phyloP scores from a whole-genome alignment of 2,113 vertebrate genomes.

The Bubalus kerabau region DNA sequence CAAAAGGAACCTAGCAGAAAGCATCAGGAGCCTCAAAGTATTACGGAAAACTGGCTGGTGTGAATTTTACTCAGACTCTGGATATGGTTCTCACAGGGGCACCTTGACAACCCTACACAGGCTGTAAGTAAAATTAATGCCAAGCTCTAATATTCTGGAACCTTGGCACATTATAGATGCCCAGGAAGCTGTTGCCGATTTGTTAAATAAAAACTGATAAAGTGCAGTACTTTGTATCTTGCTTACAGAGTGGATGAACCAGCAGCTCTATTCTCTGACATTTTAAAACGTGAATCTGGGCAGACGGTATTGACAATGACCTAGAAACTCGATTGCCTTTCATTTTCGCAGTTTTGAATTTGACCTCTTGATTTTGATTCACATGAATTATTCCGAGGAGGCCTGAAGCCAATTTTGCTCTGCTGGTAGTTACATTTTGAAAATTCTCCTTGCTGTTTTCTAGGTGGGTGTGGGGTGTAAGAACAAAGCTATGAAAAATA shows the following conservation, averaged over 20 bases:
- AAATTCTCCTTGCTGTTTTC: not conserved
- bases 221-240: not conserved
- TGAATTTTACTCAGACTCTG: not conserved
- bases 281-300: not conserved
- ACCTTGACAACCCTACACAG: not conserved
- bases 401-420: not conserved
- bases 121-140: not conserved
- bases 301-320: not conserved
- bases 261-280: not conserved
- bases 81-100: not conserved
- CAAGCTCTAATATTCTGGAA: not conserved
- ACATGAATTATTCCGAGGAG: not conserved
- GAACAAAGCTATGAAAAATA: not conserved
- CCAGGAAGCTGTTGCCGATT: not conserved
- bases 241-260: not conserved
- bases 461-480: not conserved
- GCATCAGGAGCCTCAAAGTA: not conserved
- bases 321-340: not conserved
- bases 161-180: not conserved
- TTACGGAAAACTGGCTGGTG: not conserved
- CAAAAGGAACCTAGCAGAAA: not conserved
- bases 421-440: not conserved
- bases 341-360: not conserved
- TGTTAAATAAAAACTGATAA: not conserved
- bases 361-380: slow-evolving; percentile 2